These are phyloP conservation scores for Scalopus aquaticus DNA, from an alignment of 2,113 vertebrate genomes.

Conservation along the genomic window DNA sequence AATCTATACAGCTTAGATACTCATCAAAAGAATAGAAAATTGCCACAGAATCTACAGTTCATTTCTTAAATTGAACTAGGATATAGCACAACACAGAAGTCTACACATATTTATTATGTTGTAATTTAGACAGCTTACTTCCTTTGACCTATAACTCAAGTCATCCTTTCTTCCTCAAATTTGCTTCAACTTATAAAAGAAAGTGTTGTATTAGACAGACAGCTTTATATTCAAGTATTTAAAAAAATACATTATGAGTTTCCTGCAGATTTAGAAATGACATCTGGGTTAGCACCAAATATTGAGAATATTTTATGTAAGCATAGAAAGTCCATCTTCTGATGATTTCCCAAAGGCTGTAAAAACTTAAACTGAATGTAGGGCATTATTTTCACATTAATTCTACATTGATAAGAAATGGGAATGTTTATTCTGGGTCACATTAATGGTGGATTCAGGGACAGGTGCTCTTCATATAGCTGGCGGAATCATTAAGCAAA, in stretches of 20 bases:
- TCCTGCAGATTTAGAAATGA: constrained; percentile 33
- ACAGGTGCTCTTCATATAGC: neutral
- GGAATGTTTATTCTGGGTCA: neutral
- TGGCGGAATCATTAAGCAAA: neutral
- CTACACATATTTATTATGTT: neutral
- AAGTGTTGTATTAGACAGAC: neutral
- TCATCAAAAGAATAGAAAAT: neutral
- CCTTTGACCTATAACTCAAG: neutral
- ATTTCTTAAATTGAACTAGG: neutral
- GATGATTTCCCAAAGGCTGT: constrained; percentile 21
- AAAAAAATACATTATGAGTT: neutral
- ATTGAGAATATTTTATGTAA: constrained; percentile 7
- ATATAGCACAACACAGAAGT: neutral
- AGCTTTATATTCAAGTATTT: neutral
- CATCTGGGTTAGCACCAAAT: neutral
- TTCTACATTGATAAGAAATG: neutral
- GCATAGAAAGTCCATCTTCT: neutral
- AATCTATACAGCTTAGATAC: neutral
- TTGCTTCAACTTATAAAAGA: neutral
- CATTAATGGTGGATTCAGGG: neutral
- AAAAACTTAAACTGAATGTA: constrained; percentile 10
- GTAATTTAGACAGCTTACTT: neutral
- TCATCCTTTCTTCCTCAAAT: constrained; percentile 12
- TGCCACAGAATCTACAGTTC: neutral
- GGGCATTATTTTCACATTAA: constrained; percentile 27